Evolutionary conservation across 2,113 vertebrate species (phyloP), one percentile per base, ranked within the genome.

Genomic region (Petaurus breviceps): DNA sequence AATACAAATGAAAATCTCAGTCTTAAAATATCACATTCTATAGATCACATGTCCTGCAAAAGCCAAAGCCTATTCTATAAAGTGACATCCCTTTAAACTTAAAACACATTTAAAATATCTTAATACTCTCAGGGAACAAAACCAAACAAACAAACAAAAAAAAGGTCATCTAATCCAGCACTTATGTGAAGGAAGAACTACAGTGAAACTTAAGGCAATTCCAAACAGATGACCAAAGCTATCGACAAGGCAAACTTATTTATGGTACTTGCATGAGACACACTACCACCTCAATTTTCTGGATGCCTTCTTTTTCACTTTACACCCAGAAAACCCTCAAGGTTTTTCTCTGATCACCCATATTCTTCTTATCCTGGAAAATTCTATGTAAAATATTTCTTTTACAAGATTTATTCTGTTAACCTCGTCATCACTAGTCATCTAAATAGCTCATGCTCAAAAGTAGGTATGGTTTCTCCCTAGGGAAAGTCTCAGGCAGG

Each of bases 1-100:
- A 96, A 92, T 96, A 93, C 47, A 90, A 92, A 94, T 95, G 23
- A 3, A 49, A 91, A n/a, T 90, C 51, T 77, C 19, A 22, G 68
- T 16, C n/a, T 77, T 37, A 77, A 77, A 77, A 77, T 77, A 77
- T 77, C 68, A 77, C 68, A 68, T n/a, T 50, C 55, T 91, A 50
- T 51, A 95, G 94, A 96, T 93, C 95, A 94, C 22, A 52, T 53
- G 25, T 53, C 3, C 24, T 23, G 49, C 46, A 46, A 94, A 89
- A 49, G 46, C 55, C 28, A 8, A 89, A 23, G 8, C 3, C 9
- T 49, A 26, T 0, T 51, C 28, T 43, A 53, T 3, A 37, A 12
- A 0, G 46, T 52, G 28, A 51, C 37, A 26, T 55, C 51, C 24
- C 90, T 57, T 51, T 51, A 53, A 89, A 93, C 43, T 31, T 37